A percentile compares a stretch with the other conserved stretches of the same genome.
phyloP scores from a whole-genome alignment of 2,888 invertebrate genomes.

The Eristalis intricaria region DNA sequence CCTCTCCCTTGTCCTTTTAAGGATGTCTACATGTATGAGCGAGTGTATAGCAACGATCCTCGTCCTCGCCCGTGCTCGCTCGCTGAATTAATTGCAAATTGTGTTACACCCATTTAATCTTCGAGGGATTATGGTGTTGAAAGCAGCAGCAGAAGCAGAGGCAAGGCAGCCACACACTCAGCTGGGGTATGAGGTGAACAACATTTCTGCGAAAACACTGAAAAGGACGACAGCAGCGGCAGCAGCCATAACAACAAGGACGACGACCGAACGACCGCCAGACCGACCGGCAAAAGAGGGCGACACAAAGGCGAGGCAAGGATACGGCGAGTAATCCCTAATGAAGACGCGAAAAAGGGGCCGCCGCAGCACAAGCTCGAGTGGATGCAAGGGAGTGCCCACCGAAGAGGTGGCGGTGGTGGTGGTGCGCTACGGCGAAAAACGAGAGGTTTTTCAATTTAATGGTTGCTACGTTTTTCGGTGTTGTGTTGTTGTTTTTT shows the following conservation, averaged over 20 bases:
- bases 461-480: slow-evolving; percentile 18
- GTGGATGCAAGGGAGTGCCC: neutral
- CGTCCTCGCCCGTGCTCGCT: slow-evolving; percentile 29
- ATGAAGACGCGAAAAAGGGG: slow-evolving; percentile 54
- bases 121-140: slow-evolving; percentile 72
- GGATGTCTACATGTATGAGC: slow-evolving; percentile 31
- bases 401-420: neutral
- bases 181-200: neutral
- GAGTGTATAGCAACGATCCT: slow-evolving; percentile 34
- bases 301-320: slow-evolving; percentile 37
- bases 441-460: slow-evolving; percentile 32
- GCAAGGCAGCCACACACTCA: neutral
- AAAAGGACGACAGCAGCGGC: slow-evolving; percentile 31
- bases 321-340: slow-evolving; percentile 44
- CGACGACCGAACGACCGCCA: neutral
- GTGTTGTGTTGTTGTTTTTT: slow-evolving; percentile 7
- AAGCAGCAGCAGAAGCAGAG: slow-evolving; percentile 31
- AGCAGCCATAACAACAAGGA: neutral
- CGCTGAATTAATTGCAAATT: slow-evolving; percentile 73
- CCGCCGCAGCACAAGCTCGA: neutral
- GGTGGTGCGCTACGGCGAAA: neutral
- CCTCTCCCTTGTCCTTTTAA: slow-evolving; percentile 37
- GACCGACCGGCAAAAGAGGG: neutral
- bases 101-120: slow-evolving; percentile 74
- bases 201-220: slow-evolving; percentile 52